Percentiles rank a stretch among this genome's conserved stretches.
Conservation (phyloP, 2,113 vertebrate species). For the Myiagra hebetior region DNA sequence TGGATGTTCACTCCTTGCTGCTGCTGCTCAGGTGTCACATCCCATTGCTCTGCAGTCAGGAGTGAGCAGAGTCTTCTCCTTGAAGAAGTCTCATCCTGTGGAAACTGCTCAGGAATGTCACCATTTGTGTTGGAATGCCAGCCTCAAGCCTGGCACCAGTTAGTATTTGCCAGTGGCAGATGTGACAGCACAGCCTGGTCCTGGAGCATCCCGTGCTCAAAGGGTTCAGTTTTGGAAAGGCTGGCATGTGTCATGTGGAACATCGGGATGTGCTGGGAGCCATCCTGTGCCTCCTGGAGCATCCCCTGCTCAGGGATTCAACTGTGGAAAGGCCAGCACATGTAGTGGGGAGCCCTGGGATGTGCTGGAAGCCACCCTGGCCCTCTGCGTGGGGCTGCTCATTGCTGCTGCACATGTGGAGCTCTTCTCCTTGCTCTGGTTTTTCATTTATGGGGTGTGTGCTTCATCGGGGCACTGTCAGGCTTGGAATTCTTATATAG, state of each 20-base stretch:
- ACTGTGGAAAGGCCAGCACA: not conserved
- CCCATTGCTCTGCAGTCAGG: not conserved
- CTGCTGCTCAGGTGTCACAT: not conserved
- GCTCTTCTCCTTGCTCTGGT: not conserved
- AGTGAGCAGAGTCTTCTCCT: not conserved
- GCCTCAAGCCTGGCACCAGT: not conserved
- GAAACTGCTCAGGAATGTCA: not conserved
- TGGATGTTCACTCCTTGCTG: not conserved
- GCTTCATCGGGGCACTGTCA: not conserved
- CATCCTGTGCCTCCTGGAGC: not conserved
- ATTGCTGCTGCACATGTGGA: not conserved
- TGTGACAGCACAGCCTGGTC: not conserved
- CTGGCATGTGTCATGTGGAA: accelerated
- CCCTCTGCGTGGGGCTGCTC: not conserved
- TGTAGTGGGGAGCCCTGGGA: accelerated
- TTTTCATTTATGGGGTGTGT: accelerated
- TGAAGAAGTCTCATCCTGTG: not conserved
- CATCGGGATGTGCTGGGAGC: not conserved
- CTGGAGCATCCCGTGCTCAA: not conserved
- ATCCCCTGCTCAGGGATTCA: too few relatives aligned
- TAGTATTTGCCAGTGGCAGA: not conserved
- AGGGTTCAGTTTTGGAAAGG: not conserved
- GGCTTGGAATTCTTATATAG: not conserved
- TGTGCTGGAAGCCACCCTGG: not conserved
- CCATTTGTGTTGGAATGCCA: not conserved